Evolutionary conservation across 2,888 invertebrate species (phyloP).

Genomic region (Brachypalpus laphriformis): DNA sequence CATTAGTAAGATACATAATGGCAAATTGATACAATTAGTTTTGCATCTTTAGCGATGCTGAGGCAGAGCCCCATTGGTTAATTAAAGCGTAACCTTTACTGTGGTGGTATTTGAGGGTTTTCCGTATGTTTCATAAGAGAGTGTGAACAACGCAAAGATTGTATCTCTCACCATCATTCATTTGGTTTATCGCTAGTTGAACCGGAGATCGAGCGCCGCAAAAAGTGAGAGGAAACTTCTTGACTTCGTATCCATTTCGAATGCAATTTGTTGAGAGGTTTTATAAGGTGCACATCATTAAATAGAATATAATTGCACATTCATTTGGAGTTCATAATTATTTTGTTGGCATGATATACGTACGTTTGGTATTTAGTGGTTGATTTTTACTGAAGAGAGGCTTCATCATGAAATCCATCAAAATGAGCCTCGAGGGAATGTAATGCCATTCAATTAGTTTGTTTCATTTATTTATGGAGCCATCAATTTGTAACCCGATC

Average conservation of each 20-base stretch:
- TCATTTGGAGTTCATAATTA: constrained; percentile 25
- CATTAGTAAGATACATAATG: no score
- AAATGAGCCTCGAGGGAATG: neutral
- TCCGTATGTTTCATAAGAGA: constrained; percentile 31
- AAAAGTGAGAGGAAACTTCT: constrained; percentile 61
- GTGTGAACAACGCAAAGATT: constrained; percentile 7
- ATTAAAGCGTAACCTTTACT: constrained; percentile 5
- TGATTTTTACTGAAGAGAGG: constrained; percentile 16
- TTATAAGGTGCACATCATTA: constrained; percentile 47
- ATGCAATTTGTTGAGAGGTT: constrained; percentile 37
- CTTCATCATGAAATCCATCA: neutral
- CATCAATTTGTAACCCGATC: neutral
- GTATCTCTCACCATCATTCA: constrained; percentile 12
- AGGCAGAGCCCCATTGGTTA: neutral
- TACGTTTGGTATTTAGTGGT: constrained; percentile 40
- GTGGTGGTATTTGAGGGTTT: constrained; percentile 5
- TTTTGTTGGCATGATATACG: constrained; percentile 18
- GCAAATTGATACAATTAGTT: neutral
- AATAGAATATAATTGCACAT: constrained; percentile 38
- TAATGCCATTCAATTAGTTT: neutral
- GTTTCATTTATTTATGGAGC: neutral
- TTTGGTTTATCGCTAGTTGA: constrained; percentile 10
- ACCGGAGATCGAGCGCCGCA: constrained; percentile 5
- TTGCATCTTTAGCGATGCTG: neutral
- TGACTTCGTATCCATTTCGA: neutral